Base-by-base conservation (phyloP, 2,797 vertebrate genomes). In the Perodicticus potto region DNA sequence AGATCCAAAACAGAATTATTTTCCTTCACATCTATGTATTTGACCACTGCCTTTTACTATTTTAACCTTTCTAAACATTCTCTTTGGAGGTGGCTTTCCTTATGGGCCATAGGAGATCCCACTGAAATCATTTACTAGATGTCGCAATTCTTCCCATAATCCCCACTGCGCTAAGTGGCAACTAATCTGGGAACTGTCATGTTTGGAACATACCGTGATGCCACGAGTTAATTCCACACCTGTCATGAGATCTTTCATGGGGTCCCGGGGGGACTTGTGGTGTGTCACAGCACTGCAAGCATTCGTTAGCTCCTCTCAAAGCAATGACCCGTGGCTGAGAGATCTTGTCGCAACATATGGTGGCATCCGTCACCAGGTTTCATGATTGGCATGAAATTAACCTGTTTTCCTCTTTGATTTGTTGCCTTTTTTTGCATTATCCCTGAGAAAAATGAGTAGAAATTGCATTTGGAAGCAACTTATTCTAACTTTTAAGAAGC, bases 281-380 rank as follows among this genome's bases (percentile, higher is more conserved):
- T 12, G 27, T 94, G 93, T 95, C 96, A 85, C 82, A 45, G 53
- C 34, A 19, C 86, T 37, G 63, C 37, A 78, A 55, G 57, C 53
- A 32, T 88, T 72, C 59, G 32, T 90, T 94, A 88, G 69, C 63
- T 73, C 67, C 91, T 83, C 94, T 93, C 83, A 84, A 95, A 89
- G 94, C 92, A 76, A n/a, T 96, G 97, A 97, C 95, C 97, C 96
- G 43, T 85, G 72, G 83, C 80, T 77, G 49, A 17, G 67, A 91
- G 95, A 87, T 77, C 91, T 90, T 96, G 97, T 98, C 4, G 4
- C 76, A 96, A 92, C 97, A 97, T 86, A 96, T 90, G 97, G 97
- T 0, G 8, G 92, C 97, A 96, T 80, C 96, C 96, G 97, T 97
- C 95, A 95, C 55, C 4, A 57, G 37, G 76, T 85, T 95, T 90